These are phyloP conservation scores for Entomobrya multifasciata DNA, from an alignment of 2,888 invertebrate genomes.

Conservation along the genomic window DNA sequence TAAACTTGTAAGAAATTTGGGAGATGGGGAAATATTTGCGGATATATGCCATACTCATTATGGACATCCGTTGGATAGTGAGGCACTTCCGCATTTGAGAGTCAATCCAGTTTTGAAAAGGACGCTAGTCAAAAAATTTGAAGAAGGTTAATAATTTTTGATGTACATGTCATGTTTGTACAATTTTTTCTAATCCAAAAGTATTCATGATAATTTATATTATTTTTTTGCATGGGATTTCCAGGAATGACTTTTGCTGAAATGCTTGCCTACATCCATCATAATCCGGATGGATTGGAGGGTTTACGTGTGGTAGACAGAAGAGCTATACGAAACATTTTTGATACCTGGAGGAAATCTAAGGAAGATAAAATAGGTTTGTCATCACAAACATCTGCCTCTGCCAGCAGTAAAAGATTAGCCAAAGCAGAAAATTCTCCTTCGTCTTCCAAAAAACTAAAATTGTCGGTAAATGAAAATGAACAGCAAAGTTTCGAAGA, in stretches of 20 bases:
- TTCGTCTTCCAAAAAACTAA: too few species aligned
- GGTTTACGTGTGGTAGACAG: constrained; percentile 77
- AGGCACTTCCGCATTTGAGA: constrained; percentile 78
- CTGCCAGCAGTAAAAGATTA: too few species aligned
- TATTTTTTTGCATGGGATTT: too few species aligned
- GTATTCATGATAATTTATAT: not conserved
- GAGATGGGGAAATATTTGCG: constrained; percentile 71
- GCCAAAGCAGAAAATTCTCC: too few species aligned
- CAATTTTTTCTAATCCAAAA: not conserved
- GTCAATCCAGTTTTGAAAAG: constrained; percentile 75
- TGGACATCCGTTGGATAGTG: constrained; percentile 77
- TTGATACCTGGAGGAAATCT: constrained; percentile 74
- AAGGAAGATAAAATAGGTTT: not conserved
- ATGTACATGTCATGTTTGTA: too few species aligned
- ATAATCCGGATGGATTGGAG: constrained; percentile 78
- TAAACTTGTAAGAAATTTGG: constrained; percentile 75
- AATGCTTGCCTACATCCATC: constrained; percentile 78
- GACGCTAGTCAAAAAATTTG: constrained; percentile 76
- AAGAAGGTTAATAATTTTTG: constrained; percentile 73
- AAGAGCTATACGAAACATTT: constrained; percentile 78
- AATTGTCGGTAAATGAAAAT: too few species aligned
- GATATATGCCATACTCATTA: constrained; percentile 79
- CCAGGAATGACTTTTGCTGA: constrained; percentile 76
- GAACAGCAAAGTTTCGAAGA: too few species aligned
- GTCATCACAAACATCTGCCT: too few species aligned